A percentile compares a stretch with the other conserved stretches of the same genome.
Evolutionary conservation across 2,797 vertebrate genomes (phyloP).

Genomic region (Rhincodon typus): DNA sequence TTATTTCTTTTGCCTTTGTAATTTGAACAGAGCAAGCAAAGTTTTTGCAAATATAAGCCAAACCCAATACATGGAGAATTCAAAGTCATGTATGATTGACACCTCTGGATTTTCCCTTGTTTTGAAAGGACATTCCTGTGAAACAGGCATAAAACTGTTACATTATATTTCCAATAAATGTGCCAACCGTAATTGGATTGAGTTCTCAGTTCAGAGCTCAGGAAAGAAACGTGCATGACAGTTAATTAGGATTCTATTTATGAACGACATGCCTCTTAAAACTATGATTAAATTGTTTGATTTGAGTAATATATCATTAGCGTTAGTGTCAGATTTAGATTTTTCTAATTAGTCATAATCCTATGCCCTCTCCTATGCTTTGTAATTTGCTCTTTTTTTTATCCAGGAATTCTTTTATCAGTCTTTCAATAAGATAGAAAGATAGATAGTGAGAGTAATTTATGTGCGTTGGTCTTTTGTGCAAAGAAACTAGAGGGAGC

Average conservation of each 20-base stretch:
- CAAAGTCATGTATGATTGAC: not conserved
- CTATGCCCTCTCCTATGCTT: not conserved
- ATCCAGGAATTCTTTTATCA: not conserved
- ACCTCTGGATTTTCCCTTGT: not conserved
- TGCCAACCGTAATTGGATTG: not conserved
- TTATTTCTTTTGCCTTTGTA: not conserved
- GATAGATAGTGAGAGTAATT: not conserved
- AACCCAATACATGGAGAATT: not conserved
- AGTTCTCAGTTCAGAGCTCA: not conserved
- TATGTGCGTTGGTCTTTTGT: not conserved
- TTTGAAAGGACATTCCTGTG: not conserved
- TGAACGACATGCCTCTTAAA: conserved; percentile 19
- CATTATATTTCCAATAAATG: not conserved
- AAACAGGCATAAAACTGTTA: not conserved
- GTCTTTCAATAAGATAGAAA: not conserved
- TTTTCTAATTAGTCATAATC: not conserved
- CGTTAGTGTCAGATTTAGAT: conserved; percentile 2
- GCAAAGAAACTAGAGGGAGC: not conserved
- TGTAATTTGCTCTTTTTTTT: not conserved
- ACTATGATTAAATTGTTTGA: conserved; percentile 32
- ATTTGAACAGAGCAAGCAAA: not conserved
- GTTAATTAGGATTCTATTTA: conserved; percentile 28
- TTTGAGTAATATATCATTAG: conserved; percentile 3
- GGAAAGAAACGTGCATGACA: conserved; percentile 20
- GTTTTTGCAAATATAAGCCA: not conserved